Evolutionary conservation across 2,113 vertebrate genomes (phyloP), one percentile per base, ranked within the genome.

Genomic region (Diadophis punctatus): DNA sequence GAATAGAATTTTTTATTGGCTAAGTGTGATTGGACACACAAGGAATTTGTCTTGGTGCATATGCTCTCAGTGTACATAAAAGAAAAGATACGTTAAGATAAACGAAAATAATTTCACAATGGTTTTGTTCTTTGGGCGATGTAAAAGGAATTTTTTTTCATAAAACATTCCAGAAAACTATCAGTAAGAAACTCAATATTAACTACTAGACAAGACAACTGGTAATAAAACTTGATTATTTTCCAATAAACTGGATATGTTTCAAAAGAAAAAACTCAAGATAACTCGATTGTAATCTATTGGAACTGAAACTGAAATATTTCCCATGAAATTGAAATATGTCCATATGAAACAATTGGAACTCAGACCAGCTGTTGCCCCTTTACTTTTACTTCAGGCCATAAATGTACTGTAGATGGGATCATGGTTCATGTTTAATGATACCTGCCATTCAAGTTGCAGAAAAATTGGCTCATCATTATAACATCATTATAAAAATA

Each of bases 131-230:
- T 85, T 51, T 58, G 43, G 49, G 43, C 4, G 49, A 56, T 56
- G 85, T n/a, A 22, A 58, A 60, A 56, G 11, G 20, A 74, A 0
- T 63, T 11, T 88, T 68, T 68, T 91, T 49, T 87, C 63, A 23
- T 68, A 60, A 91, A 91, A 51, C 53, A 25, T 49, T 86, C 58
- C 27, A 49, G 60, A 11, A 11, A 20, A 8, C 46, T 92, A n/a
- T 52, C 48, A 74, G 87, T 92, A 88, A 92, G 86, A 88, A 92
- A 88, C 30, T 63, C 58, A 87, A 51, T 88, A 87, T 87, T 63
- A 34, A 86, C 46, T 89, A 80, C 34, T 55, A 88, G 74, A 88
- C 46, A 87, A 34, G 56, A 74, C 14, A 74, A 52, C 46, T 74
- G 56, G 34, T 34, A 52, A 43, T 39, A 74, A 91, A 86, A n/a